phyloP scores from a whole-genome alignment of 2,113 vertebrate genomes.

The Oxygymnocypris stewartii region DNA sequence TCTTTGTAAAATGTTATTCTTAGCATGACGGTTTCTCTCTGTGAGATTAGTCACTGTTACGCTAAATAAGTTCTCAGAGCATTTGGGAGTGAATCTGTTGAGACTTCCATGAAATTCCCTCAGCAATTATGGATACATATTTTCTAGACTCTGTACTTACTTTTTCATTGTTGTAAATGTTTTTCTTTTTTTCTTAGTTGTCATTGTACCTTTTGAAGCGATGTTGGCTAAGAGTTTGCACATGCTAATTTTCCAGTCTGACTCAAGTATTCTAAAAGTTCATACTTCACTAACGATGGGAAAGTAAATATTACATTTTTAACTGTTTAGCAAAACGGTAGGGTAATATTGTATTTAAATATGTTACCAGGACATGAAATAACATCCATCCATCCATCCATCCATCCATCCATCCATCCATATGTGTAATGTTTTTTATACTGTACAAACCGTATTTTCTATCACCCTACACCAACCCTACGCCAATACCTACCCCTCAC shows the following conservation, averaged over 20 bases:
- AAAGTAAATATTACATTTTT: not conserved
- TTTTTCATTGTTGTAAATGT: not conserved
- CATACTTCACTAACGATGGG: not conserved
- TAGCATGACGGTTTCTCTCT: not conserved
- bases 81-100: not conserved
- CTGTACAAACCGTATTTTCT: too few species aligned
- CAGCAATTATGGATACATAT: not conserved
- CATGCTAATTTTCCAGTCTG: not conserved
- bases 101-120: not conserved
- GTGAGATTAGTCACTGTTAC: not conserved
- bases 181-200: not conserved
- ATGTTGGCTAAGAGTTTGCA: not conserved
- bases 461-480: too few species aligned
- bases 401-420: not conserved
- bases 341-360: too few species aligned
- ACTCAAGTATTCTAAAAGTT: not conserved
- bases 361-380: too few species aligned
- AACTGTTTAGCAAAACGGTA: too few species aligned
- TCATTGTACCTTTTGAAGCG: not conserved
- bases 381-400: not conserved
- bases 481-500: too few species aligned
- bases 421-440: too few species aligned
- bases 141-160: not conserved
- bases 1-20: not conserved
- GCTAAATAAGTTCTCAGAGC: conserved; percentile 12